Evolutionary conservation across 2,113 vertebrate genomes (phyloP), one percentile per base, ranked within the genome.

Genomic region (Meleagris gallopavo): DNA sequence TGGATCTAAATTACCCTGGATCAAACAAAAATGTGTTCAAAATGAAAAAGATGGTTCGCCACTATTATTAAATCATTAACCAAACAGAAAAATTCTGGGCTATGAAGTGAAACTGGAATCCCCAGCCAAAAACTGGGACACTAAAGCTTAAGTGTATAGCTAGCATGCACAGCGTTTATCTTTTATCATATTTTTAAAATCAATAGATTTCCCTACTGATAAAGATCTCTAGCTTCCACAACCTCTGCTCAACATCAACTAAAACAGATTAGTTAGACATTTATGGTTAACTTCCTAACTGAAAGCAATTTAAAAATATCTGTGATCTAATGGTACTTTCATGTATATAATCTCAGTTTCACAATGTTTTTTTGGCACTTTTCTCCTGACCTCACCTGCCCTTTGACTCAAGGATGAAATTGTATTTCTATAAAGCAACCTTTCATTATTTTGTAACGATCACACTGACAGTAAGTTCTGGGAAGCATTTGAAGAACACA

Each of bases 61-160:
- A 94, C 83, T 94, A 95, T 95, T 97, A 97, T 95, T 97, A 97
- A 96, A 97, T 95, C 89, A 96, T 90, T 95, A 97, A 94, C 84
- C 70, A 96, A 93, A 93, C 48, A 95, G 75, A 97, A 96, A 97
- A 95, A 91, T 88, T 89, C 45, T 80, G 90, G 95, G 84, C 79
- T 94, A 86, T 72, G 65, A 96, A 93, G 85, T 95, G 86, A 97
- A 96, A 85, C 72, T 89, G 88, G 94, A 92, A 80, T 85, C 81
- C 89, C 90, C 61, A 96, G 79, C 54, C 85, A 96, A 95, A 92
- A 95, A 90, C 38, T 88, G 75, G 75, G 78, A 97, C 66, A 9
- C 45, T 95, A 90, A 90, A 52, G 78, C 76, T 96, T 91, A 92
- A 90, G 92, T 72, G 84, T 48, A 93, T 78, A 77, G 65, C 80